A percentile compares a stretch with the other conserved stretches of the same genome.
Evolutionary conservation across 1,140 invertebrate genomes (phyloP).

Genomic region (Drosophila equinoxialis): DNA sequence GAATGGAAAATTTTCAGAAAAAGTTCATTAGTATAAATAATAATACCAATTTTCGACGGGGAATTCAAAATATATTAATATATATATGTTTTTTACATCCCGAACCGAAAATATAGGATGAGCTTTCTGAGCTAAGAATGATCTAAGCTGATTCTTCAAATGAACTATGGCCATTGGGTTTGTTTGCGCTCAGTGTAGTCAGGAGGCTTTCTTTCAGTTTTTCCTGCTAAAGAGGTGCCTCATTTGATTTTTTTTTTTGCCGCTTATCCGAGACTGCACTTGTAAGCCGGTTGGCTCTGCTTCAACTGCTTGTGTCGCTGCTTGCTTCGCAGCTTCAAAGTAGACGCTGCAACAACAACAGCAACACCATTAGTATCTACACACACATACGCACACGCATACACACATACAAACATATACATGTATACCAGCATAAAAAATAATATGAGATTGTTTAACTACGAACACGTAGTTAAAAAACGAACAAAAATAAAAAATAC

Average conservation of each 20-base stretch:
- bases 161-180: no score
- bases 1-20: no score
- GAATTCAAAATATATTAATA: no score
- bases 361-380: conserved; percentile 18
- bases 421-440: conserved; percentile 68
- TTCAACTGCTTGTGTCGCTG: conserved; percentile 12
- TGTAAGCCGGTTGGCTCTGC: conserved; percentile 36
- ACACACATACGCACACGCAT: conserved; percentile 12
- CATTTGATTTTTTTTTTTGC: conserved; percentile 25
- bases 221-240: background rate
- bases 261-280: conserved; percentile 64
- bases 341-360: conserved; percentile 22
- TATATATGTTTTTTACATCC: no score
- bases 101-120: no score
- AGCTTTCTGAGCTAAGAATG: no score
- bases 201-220: conserved; percentile 4
- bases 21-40: no score
- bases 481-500: conserved; percentile 57
- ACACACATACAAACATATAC: background rate
- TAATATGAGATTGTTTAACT: conserved; percentile 83
- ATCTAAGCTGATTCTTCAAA: no score
- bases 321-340: conserved; percentile 22
- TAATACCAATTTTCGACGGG: no score
- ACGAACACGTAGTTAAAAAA: conserved; percentile 83
- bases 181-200: background rate